Conservation (phyloP, 2,113 vertebrate species). For the Pelmatolapia mariae region DNA sequence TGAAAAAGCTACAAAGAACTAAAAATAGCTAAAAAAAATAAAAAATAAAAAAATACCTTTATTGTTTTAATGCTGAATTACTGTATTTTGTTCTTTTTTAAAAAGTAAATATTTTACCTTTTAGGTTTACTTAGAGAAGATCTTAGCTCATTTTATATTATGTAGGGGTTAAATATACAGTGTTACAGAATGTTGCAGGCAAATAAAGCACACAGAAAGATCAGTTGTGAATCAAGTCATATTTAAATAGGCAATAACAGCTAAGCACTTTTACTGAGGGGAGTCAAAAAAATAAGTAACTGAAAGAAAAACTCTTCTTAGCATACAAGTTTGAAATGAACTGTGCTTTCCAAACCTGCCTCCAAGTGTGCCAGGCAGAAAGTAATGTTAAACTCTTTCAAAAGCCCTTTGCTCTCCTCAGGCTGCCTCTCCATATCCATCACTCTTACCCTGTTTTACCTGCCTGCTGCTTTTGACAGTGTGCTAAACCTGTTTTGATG, state of each 20-base stretch:
- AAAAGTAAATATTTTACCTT: neutral
- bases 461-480: slow-evolving; percentile 6
- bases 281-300: neutral
- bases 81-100: neutral
- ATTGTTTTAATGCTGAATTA: neutral
- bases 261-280: neutral
- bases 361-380: neutral
- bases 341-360: neutral
- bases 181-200: neutral
- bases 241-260: neutral
- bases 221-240: neutral
- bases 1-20: neutral
- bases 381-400: neutral
- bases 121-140: neutral
- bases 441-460: slow-evolving; percentile 3
- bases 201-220: neutral
- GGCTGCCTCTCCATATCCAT: neutral
- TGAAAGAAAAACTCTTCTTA: neutral
- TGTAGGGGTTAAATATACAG: neutral
- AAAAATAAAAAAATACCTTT: accelerated
- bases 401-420: neutral
- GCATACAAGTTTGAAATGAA: neutral
- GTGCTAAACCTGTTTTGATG: slow-evolving; percentile 2
- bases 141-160: neutral
- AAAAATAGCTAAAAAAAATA: neutral